Conservation (phyloP, 2,888 invertebrate species). For the Synergus gifuensis region DNA sequence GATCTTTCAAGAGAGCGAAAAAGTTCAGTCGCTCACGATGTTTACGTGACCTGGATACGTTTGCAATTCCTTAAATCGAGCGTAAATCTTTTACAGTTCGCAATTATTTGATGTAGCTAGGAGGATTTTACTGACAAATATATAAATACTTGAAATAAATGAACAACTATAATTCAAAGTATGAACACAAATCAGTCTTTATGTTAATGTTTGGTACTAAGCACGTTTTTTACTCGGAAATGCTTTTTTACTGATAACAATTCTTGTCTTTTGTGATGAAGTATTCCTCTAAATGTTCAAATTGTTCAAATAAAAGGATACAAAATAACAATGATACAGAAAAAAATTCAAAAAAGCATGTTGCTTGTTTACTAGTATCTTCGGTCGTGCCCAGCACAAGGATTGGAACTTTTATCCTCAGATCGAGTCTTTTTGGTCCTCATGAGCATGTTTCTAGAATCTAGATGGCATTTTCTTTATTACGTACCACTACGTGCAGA, state of each 20-base stretch:
- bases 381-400: constrained; percentile 28
- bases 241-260: too few species aligned
- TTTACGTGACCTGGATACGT: constrained; percentile 36
- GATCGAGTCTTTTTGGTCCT: constrained; percentile 47
- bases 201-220: not conserved
- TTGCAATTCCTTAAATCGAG: constrained; percentile 26
- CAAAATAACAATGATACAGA: too few species aligned
- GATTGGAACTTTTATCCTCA: constrained; percentile 53
- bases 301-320: too few species aligned
- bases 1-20: constrained; percentile 6
- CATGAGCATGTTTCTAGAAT: constrained; percentile 42
- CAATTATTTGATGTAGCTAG: not conserved
- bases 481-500: constrained; percentile 66
- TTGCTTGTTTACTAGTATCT: not conserved
- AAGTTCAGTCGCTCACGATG: constrained; percentile 22
- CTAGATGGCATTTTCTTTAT: constrained; percentile 66
- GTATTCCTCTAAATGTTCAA: too few species aligned
- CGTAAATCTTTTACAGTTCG: constrained; percentile 13
- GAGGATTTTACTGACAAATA: not conserved
- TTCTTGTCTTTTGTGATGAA: too few species aligned
- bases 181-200: not conserved
- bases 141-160: not conserved
- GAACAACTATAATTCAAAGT: not conserved
- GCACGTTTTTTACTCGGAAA: too few species aligned
- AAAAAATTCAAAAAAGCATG: not conserved